These are phyloP conservation scores for Phylloscopus trochilus DNA, from an alignment of 2,113 vertebrate genomes.

Conservation along the genomic window DNA sequence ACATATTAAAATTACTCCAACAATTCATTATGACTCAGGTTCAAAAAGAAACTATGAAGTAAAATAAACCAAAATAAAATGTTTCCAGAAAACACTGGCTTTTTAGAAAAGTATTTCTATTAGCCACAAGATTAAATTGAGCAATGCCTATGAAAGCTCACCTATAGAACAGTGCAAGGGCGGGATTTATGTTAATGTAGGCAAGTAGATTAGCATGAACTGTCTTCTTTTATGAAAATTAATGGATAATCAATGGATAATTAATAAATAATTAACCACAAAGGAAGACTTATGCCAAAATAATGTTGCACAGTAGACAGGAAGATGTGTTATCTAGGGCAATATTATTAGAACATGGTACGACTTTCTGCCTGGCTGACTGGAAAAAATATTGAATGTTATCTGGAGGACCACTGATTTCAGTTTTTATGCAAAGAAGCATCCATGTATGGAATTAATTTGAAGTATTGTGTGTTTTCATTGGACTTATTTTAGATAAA, in stretches of 20 bases:
- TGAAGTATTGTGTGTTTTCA: not conserved
- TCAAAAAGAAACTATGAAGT: not conserved
- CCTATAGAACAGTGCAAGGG: not conserved
- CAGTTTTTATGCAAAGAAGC: not conserved
- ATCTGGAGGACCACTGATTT: not conserved
- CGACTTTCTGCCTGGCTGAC: not conserved
- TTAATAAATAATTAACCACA: conserved; percentile 34
- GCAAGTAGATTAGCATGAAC: not conserved
- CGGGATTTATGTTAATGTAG: conserved; percentile 19
- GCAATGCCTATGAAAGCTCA: not conserved
- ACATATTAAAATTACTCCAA: not conserved
- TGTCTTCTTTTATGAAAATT: not conserved
- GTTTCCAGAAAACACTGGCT: not conserved
- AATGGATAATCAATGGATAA: not conserved
- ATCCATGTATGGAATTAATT: not conserved
- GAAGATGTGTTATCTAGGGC: not conserved
- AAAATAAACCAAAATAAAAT: not conserved
- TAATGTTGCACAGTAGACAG: not conserved
- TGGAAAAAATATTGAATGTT: not conserved
- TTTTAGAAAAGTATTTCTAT: not conserved
- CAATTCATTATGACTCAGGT: not conserved
- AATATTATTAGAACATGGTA: not conserved
- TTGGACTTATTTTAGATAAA: not conserved
- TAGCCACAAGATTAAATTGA: not conserved
- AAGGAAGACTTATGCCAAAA: conserved; percentile 1